phyloP scores from a whole-genome alignment of 2,888 invertebrate genomes.

The Iphiclides podalirius region DNA sequence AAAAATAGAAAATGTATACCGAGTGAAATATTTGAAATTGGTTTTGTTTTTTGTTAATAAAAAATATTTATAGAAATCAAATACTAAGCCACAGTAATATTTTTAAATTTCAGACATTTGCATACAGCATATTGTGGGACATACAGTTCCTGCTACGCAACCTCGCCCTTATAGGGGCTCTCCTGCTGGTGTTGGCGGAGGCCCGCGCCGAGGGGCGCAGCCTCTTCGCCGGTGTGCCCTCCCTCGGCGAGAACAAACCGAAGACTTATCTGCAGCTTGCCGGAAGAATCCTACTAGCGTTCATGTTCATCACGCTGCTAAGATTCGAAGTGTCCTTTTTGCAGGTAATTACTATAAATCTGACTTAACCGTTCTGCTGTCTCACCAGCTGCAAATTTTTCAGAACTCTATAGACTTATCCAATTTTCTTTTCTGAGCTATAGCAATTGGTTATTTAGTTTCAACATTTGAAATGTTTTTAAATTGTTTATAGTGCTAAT shows the following conservation, averaged over 20 bases:
- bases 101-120: constrained; percentile 92
- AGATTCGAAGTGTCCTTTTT: constrained; percentile 95
- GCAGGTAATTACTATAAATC: constrained; percentile 77
- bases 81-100: too few relatives aligned
- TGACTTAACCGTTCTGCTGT: too few relatives aligned
- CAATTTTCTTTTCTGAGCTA: too few relatives aligned
- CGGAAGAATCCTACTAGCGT: constrained; percentile 96
- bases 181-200: constrained; percentile 97
- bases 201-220: constrained; percentile 95
- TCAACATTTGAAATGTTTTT: too few relatives aligned
- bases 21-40: too few relatives aligned
- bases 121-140: constrained; percentile 99
- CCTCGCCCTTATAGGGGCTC: constrained; percentile 97
- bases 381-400: too few relatives aligned
- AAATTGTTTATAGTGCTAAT: too few relatives aligned
- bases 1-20: too few relatives aligned
- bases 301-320: constrained; percentile 98
- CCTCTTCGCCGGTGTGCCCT: constrained; percentile 97
- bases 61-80: too few relatives aligned
- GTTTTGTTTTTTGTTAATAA: too few relatives aligned
- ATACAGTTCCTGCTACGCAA: constrained; percentile 97
- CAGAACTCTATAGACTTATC: too few relatives aligned
- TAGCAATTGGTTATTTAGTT: too few relatives aligned
- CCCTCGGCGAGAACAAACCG: constrained; percentile 96
- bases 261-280: constrained; percentile 98